Evolutionary conservation across 2,797 vertebrate genomes (phyloP).

Genomic region (Pagetopsis macropterus): DNA sequence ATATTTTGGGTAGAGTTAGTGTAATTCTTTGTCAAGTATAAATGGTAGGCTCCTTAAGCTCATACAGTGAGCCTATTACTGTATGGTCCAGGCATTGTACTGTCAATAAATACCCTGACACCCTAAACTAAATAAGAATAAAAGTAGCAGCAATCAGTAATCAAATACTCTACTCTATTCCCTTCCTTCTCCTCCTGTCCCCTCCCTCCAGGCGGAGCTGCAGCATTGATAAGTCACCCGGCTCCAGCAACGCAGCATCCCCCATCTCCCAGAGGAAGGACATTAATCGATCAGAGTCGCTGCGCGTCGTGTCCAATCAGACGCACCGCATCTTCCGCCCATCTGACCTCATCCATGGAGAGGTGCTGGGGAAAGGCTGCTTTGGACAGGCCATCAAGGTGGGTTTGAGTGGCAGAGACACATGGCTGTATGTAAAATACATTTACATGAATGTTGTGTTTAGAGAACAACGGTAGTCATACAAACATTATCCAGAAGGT

Average conservation of each 20-base stretch:
- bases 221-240: constrained; percentile 94
- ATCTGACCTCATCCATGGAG: constrained; percentile 96
- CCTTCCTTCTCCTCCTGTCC: neutral
- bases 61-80: too few relatives aligned
- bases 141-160: neutral
- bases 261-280: constrained; percentile 90
- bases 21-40: too few relatives aligned
- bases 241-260: constrained; percentile 86
- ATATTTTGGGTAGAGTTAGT: too few relatives aligned
- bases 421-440: neutral
- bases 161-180: neutral
- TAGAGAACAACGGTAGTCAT: constrained; percentile 2
- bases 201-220: constrained; percentile 86
- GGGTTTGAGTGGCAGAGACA: constrained; percentile 2
- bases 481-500: constrained; percentile 50
- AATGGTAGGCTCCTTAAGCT: too few relatives aligned
- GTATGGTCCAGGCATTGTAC: too few relatives aligned
- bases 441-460: neutral
- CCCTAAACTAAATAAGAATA: too few relatives aligned
- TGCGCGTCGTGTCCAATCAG: constrained; percentile 88
- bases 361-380: constrained; percentile 96
- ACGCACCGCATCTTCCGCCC: constrained; percentile 96
- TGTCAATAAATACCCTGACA: too few relatives aligned
- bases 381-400: constrained; percentile 99
- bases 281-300: constrained; percentile 93